These are phyloP conservation scores for Ophion slaviceki DNA, from an alignment of 2,888 invertebrate species.

Conservation along the genomic window DNA sequence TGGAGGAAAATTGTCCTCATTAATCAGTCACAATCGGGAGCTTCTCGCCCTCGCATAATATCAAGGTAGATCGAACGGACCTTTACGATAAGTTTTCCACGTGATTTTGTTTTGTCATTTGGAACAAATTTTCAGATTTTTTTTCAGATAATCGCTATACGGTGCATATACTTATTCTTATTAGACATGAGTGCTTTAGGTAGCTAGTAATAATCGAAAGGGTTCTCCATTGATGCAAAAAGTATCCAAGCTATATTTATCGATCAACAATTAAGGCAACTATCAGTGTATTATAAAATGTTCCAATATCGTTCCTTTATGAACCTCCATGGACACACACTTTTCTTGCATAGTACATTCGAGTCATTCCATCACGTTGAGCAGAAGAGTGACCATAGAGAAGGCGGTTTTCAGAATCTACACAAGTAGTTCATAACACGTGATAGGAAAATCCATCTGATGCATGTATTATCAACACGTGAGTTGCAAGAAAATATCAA, in stretches of 20 bases:
- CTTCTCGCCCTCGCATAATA: too few species aligned
- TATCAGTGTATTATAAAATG: background rate
- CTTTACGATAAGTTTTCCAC: too few species aligned
- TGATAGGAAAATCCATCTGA: background rate
- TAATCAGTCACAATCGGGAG: too few species aligned
- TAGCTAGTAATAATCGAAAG: background rate
- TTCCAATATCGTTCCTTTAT: background rate
- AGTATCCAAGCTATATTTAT: background rate
- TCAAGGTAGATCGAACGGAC: too few species aligned
- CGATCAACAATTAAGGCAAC: background rate
- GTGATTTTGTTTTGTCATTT: too few species aligned
- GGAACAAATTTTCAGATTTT: too few species aligned
- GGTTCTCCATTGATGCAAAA: background rate
- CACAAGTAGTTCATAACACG: background rate
- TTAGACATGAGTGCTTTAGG: too few species aligned
- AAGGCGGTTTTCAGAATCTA: conserved; percentile 42
- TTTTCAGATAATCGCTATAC: too few species aligned
- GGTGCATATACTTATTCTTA: too few species aligned
- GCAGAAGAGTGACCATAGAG: conserved; percentile 42
- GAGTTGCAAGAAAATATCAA: background rate
- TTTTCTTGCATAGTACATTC: background rate
- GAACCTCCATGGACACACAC: background rate
- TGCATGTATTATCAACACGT: background rate
- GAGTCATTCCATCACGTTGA: conserved; percentile 16
- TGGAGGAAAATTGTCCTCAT: too few species aligned